Percentiles rank a stretch among this genome's conserved stretches.
phyloP scores from a whole-genome alignment of 2,888 invertebrate species.

The Papilio demoleus region DNA sequence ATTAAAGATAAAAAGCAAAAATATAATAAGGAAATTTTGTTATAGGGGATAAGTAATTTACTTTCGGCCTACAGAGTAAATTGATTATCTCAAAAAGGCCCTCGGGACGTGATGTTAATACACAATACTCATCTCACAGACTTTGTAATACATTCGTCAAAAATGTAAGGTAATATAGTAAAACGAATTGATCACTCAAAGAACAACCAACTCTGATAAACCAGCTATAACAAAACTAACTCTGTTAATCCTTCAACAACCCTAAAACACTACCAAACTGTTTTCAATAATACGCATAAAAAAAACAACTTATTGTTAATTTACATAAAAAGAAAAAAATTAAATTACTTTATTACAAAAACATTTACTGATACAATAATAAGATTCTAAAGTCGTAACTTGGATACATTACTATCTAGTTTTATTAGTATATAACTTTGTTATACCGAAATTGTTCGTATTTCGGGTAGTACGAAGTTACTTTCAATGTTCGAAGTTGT shows the following conservation, averaged over 20 bases:
- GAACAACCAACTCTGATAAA: not conserved
- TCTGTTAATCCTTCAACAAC: too few relatives aligned
- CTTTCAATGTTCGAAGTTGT: constrained; percentile 24
- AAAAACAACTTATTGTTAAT: too few relatives aligned
- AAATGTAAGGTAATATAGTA: not conserved
- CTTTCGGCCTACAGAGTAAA: constrained; percentile 18
- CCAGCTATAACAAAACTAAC: too few relatives aligned
- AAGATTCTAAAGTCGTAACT: not conserved
- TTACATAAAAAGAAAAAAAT: too few relatives aligned
- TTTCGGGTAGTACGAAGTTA: constrained; percentile 8
- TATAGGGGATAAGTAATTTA: constrained; percentile 12
- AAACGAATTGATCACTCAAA: too few relatives aligned
- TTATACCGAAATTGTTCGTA: constrained; percentile 7
- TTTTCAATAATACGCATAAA: too few relatives aligned
- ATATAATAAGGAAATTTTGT: constrained; percentile 23
- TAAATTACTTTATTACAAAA: too few relatives aligned
- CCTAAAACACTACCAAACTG: too few relatives aligned
- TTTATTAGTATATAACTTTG: constrained; percentile 9
- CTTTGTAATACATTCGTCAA: not conserved
- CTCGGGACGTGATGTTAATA: constrained; percentile 18
- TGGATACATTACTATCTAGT: not conserved
- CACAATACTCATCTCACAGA: constrained; percentile 1
- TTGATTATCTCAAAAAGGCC: constrained; percentile 26
- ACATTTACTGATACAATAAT: not conserved
- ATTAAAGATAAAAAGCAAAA: constrained; percentile 24